Conservation (phyloP, 2,113 vertebrate genomes). For the Pollimyrus isidori region DNA sequence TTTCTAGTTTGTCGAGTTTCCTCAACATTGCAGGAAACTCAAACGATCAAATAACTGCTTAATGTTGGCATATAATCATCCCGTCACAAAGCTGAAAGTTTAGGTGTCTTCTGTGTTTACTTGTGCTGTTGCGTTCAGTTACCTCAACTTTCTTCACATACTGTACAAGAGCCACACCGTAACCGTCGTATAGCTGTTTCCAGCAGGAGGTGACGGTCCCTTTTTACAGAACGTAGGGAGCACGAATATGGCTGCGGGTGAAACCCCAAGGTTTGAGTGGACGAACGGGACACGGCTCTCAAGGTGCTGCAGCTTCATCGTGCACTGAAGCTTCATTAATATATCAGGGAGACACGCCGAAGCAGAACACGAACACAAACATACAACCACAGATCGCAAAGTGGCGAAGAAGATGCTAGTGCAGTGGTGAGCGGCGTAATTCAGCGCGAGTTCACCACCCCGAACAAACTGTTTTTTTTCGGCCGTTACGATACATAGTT, state of each 20-base stretch:
- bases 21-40: too few species aligned
- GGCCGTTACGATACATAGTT: not conserved
- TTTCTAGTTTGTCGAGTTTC: too few species aligned
- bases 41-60: not conserved
- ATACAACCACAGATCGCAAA: constrained; percentile 8
- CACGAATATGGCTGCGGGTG: not conserved
- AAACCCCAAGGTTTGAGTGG: not conserved
- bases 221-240: constrained; percentile 17
- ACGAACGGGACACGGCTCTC: constrained; percentile 19
- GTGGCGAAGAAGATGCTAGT: constrained; percentile 16
- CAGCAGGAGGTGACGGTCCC: constrained; percentile 47
- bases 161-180: constrained; percentile 20
- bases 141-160: constrained; percentile 46
- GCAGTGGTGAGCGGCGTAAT: constrained; percentile 31
- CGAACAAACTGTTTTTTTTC: not conserved
- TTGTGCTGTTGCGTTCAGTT: constrained; percentile 49
- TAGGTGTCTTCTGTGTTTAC: constrained; percentile 35
- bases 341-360: constrained; percentile 31
- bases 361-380: not conserved
- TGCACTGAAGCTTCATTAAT: constrained; percentile 27
- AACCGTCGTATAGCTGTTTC: constrained; percentile 38
- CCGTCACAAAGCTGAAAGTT: constrained; percentile 4
- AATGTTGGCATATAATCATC: constrained; percentile 12
- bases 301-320: constrained; percentile 27
- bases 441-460: not conserved